Evolutionary conservation across 2,113 vertebrate species (phyloP).

Genomic region (Tragelaphus strepsiceros): DNA sequence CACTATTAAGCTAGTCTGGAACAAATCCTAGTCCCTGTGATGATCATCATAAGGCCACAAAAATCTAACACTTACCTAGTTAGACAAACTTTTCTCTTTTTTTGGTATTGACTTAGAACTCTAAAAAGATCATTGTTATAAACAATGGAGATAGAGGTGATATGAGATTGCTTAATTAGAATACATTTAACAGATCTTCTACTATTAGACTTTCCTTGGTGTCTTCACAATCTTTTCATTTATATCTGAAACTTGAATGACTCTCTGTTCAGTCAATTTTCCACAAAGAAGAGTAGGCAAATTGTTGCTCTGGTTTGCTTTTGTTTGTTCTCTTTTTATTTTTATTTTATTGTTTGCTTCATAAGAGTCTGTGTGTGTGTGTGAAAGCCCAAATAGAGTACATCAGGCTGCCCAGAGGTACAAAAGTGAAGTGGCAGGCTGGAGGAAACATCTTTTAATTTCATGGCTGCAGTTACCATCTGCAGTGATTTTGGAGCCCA

Average conservation of each 20-base stretch:
- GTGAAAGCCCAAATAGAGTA: neutral
- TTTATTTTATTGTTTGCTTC: slow-evolving; percentile 28
- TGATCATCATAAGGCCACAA: neutral
- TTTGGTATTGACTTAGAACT: neutral
- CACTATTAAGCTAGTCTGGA: neutral
- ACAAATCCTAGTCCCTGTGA: neutral
- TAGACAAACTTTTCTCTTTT: neutral
- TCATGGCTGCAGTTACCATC: neutral
- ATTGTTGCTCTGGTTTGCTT: neutral
- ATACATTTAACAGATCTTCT: neutral
- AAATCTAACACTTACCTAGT: neutral
- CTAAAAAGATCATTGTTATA: neutral
- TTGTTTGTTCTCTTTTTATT: neutral
- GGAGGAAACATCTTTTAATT: neutral
- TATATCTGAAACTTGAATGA: neutral
- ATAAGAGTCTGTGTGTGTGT: neutral
- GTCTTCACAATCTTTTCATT: neutral
- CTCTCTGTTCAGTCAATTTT: slow-evolving; percentile 25
- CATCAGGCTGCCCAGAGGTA: neutral
- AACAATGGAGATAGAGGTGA: neutral
- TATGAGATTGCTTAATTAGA: slow-evolving; percentile 12
- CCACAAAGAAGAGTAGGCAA: neutral
- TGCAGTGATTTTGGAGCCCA: neutral
- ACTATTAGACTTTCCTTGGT: neutral
- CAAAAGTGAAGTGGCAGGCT: neutral